Percentiles rank a stretch among this genome's conserved stretches.
These are phyloP conservation scores for Nannospalax galili DNA, from an alignment of 2,113 vertebrate species.

Conservation along the genomic window DNA sequence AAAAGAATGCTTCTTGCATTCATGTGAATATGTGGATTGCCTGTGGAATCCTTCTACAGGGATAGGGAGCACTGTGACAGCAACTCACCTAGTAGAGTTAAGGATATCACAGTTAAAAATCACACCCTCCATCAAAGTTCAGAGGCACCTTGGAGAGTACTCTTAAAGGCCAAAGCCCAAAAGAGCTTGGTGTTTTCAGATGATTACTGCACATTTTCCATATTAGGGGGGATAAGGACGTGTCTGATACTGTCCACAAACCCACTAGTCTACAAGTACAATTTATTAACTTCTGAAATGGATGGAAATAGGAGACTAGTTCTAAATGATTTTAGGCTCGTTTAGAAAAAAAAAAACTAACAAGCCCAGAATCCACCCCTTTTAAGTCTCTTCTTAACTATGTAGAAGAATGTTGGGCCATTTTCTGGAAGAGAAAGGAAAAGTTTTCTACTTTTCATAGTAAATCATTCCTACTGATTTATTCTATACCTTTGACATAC, in stretches of 20 bases:
- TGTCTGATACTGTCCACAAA: not conserved
- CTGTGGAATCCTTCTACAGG: not conserved
- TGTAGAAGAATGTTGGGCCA: not conserved
- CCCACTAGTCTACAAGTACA: not conserved
- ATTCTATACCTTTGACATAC: not conserved
- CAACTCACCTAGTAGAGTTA: not conserved
- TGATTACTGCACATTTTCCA: not conserved
- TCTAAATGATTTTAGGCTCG: not conserved
- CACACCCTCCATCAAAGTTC: not conserved
- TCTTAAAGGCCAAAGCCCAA: not conserved
- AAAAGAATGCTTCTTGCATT: not conserved
- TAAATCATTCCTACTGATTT: not conserved
- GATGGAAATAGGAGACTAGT: not conserved
- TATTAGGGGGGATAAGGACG: not conserved
- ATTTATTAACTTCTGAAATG: not conserved
- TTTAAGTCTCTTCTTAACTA: not conserved
- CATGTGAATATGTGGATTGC: not conserved
- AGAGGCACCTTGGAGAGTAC: not conserved
- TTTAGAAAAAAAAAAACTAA: not conserved
- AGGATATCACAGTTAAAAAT: not conserved
- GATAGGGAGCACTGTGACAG: not conserved
- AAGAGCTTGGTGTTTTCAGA: not conserved
- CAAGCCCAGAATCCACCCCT: not conserved
- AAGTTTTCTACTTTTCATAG: not conserved
- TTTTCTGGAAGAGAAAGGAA: not conserved